These are phyloP conservation scores for Dissostichus mawsoni DNA, from an alignment of 2,113 vertebrate species.

Conservation along the genomic window DNA sequence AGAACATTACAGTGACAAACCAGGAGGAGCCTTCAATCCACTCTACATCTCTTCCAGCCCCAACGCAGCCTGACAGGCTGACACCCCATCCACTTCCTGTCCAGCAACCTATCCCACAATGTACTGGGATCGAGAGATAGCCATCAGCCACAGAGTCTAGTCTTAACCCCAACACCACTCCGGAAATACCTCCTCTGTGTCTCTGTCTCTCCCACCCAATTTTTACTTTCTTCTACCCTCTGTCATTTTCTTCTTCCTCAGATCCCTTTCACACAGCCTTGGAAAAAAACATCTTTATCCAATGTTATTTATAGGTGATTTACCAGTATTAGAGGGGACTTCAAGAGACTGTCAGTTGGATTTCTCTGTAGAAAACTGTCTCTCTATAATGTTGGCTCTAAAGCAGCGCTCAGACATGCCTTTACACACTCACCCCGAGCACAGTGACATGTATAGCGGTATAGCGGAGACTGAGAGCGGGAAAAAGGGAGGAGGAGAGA, in stretches of 20 bases:
- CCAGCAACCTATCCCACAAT: constrained; percentile 65
- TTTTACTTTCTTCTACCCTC: constrained; percentile 52
- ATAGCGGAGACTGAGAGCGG: background rate
- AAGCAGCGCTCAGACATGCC: constrained; percentile 7
- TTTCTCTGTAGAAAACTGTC: constrained; percentile 25
- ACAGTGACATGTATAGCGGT: background rate
- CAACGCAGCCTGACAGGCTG: constrained; percentile 37
- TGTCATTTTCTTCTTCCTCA: constrained; percentile 22
- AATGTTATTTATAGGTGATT: background rate
- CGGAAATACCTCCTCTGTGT: constrained; percentile 80
- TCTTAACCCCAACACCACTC: constrained; percentile 72
- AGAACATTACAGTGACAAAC: constrained; percentile 38
- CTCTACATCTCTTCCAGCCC: constrained; percentile 22
- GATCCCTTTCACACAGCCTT: constrained; percentile 9
- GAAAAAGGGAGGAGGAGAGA: background rate
- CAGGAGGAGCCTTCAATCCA: constrained; percentile 60
- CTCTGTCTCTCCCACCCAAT: constrained; percentile 66
- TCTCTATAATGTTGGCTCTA: constrained; percentile 15
- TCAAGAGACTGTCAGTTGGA: constrained; percentile 28
- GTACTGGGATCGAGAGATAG: constrained; percentile 71
- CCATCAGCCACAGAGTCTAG: constrained; percentile 71
- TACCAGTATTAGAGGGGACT: background rate
- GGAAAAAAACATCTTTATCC: background rate
- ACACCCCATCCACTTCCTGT: constrained; percentile 68
- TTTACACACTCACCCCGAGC: background rate